A percentile compares a stretch with the other conserved stretches of the same genome.
These are phyloP conservation scores for Falco punctatus DNA, from an alignment of 2,113 vertebrate species.

Conservation along the genomic window DNA sequence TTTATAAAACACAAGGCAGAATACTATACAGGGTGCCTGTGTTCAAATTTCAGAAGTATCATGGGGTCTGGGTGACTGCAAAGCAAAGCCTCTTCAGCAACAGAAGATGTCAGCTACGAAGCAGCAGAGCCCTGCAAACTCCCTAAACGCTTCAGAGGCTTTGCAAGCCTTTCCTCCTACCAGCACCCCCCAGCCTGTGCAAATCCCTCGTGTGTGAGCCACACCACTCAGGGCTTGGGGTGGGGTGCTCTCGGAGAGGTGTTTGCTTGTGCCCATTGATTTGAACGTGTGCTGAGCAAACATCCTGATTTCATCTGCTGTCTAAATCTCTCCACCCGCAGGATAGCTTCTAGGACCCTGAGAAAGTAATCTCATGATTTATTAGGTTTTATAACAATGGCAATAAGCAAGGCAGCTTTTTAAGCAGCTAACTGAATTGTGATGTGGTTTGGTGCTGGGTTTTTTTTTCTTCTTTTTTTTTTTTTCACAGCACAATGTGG, in stretches of 20 bases:
- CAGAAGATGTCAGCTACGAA: neutral
- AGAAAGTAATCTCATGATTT: slow-evolving; percentile 59
- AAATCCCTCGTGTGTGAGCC: neutral
- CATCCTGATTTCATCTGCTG: neutral
- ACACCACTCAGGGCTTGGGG: neutral
- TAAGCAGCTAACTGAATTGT: slow-evolving; percentile 58
- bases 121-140: neutral
- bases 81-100: neutral
- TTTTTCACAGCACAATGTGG: slow-evolving; percentile 42
- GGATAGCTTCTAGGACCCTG: slow-evolving; percentile 26
- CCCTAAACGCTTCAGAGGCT: neutral
- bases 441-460: neutral
- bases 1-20: neutral
- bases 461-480: neutral
- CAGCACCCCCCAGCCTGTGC: neutral
- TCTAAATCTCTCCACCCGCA: neutral
- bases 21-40: neutral
- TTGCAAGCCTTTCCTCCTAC: neutral
- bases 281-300: neutral
- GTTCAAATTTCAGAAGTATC: neutral
- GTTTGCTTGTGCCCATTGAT: neutral
- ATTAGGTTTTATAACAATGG: slow-evolving; percentile 60
- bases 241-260: neutral
- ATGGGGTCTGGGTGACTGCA: neutral
- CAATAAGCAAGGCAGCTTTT: slow-evolving; percentile 58